Evolutionary conservation across 2,797 vertebrate genomes (phyloP).

Genomic region (Melanotaenia nigrans): DNA sequence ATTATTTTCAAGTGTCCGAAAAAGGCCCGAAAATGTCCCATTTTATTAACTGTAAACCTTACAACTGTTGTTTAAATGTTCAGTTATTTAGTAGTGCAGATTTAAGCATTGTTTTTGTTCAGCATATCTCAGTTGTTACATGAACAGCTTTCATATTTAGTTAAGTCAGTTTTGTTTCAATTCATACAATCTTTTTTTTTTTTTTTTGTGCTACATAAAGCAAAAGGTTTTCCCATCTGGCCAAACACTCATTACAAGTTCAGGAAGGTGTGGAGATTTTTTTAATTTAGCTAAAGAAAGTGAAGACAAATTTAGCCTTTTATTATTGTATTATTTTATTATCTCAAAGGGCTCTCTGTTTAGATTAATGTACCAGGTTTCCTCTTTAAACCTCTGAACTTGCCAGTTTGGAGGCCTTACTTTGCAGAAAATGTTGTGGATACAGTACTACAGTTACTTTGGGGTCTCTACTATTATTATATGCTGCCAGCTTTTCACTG

Average conservation of each 20-base stretch:
- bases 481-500: neutral
- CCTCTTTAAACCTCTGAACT: neutral
- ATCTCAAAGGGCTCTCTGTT: slow-evolving; percentile 15
- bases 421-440: slow-evolving; percentile 4
- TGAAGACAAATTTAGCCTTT: neutral
- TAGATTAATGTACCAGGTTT: neutral
- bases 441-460: slow-evolving; percentile 19
- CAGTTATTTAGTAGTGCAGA: neutral
- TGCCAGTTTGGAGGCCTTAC: neutral
- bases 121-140: neutral
- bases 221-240: neutral
- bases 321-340: neutral
- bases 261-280: slow-evolving; percentile 21
- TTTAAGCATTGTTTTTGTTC: neutral
- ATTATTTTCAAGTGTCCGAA: slow-evolving; percentile 17
- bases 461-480: slow-evolving; percentile 8
- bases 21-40: neutral
- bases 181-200: neutral
- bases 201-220: slow-evolving; percentile 9
- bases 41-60: slow-evolving; percentile 5
- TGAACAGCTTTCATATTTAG: slow-evolving; percentile 2
- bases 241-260: neutral
- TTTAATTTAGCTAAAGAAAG: neutral
- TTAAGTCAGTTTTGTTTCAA: slow-evolving; percentile 8
- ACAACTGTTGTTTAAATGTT: slow-evolving; percentile 12